These are phyloP conservation scores for Hypomecis punctinalis DNA, from an alignment of 2,888 invertebrate species.

Conservation along the genomic window DNA sequence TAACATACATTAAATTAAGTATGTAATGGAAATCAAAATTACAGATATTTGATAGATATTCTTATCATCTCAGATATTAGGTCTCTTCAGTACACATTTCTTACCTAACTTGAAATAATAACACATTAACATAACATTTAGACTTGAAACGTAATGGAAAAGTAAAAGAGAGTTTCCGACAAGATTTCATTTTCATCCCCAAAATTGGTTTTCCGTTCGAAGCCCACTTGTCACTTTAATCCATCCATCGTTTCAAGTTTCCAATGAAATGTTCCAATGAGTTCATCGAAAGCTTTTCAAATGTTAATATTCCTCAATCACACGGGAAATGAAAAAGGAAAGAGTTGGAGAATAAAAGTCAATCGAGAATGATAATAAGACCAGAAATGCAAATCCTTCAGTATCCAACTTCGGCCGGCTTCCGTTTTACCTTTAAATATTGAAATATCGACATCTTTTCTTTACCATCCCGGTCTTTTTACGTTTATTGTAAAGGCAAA, in stretches of 20 bases:
- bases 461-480: constrained; percentile 49
- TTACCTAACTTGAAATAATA: not conserved
- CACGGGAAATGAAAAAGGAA: constrained; percentile 18
- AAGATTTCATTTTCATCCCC: constrained; percentile 8
- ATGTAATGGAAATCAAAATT: no score
- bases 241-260: constrained; percentile 5
- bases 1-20: no score
- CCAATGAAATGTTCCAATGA: constrained; percentile 8
- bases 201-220: constrained; percentile 10
- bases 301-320: constrained; percentile 22
- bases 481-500: constrained; percentile 54
- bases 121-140: constrained; percentile 1
- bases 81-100: not conserved
- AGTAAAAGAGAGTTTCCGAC: constrained; percentile 7
- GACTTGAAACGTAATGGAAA: constrained; percentile 17
- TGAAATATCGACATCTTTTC: constrained; percentile 51
- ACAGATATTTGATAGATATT: no score
- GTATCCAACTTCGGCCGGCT: constrained; percentile 30
- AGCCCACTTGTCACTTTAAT: constrained; percentile 18
- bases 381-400: constrained; percentile 34
- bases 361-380: constrained; percentile 32
- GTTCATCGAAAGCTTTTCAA: constrained; percentile 10
- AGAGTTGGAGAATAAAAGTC: constrained; percentile 27
- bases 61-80: not conserved
- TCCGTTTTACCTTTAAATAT: constrained; percentile 47